Evolutionary conservation across 2,113 vertebrate genomes (phyloP).

Genomic region (Tretioscincus oriximinensis): DNA sequence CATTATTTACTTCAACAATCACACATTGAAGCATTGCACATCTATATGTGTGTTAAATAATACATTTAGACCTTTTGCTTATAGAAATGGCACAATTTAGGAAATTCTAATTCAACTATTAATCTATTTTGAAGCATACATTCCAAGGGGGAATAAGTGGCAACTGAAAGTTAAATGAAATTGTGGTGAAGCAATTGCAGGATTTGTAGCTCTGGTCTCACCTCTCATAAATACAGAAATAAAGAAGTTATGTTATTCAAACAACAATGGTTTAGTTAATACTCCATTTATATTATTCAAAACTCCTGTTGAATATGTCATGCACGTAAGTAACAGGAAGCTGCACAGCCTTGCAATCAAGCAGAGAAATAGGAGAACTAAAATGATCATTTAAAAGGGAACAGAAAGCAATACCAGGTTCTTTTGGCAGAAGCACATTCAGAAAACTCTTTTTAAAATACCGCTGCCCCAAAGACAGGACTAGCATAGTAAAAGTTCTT

Average conservation of each 20-base stretch:
- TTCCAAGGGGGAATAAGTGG: slow-evolving; percentile 21
- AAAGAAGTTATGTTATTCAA: slow-evolving; percentile 40
- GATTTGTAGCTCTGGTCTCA: slow-evolving; percentile 17
- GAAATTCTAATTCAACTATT: slow-evolving; percentile 41
- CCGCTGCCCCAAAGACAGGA: slow-evolving; percentile 9
- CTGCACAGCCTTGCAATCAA: slow-evolving; percentile 41
- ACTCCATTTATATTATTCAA: slow-evolving; percentile 50
- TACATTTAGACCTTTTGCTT: slow-evolving; percentile 29
- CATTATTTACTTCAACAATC: slow-evolving; percentile 1
- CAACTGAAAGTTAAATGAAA: slow-evolving; percentile 22
- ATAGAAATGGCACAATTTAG: slow-evolving; percentile 29
- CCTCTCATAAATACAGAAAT: slow-evolving; percentile 28
- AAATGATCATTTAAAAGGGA: slow-evolving; percentile 28
- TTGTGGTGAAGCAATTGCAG: not conserved
- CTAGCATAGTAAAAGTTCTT: not conserved
- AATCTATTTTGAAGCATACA: slow-evolving; percentile 30
- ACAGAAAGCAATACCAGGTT: not conserved
- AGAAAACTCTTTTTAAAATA: not conserved
- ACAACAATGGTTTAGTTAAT: slow-evolving; percentile 53
- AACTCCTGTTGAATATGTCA: slow-evolving; percentile 38
- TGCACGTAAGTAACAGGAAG: slow-evolving; percentile 46
- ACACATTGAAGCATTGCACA: slow-evolving; percentile 24
- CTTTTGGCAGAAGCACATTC: slow-evolving; percentile 8
- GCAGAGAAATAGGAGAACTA: slow-evolving; percentile 41
- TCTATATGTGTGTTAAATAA: slow-evolving; percentile 19